phyloP scores from a whole-genome alignment of 2,888 invertebrate genomes.

The Caenorhabditis drosophilae region DNA sequence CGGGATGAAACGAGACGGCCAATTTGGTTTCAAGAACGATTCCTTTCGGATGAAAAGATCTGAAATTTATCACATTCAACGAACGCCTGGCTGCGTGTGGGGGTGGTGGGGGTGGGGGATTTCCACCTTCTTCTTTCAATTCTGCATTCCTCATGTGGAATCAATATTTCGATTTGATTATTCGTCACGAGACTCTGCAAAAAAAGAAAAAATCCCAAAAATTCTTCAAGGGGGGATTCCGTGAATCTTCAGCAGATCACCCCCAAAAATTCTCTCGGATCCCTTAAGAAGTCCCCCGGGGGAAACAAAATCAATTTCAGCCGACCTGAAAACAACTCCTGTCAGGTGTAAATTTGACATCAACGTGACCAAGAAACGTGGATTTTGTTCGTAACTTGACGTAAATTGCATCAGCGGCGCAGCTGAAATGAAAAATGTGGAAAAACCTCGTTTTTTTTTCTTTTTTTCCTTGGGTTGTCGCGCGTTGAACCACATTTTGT shows the following conservation, averaged over 20 bases:
- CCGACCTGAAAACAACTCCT: constrained; percentile 55
- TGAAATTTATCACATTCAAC: constrained; percentile 30
- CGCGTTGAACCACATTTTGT: no score
- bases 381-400: constrained; percentile 58
- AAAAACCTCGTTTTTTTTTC: no score
- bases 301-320: no score
- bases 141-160: constrained; percentile 63
- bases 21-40: constrained; percentile 53
- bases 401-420: constrained; percentile 64
- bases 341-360: constrained; percentile 59
- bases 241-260: no score
- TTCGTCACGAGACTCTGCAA: constrained; percentile 60
- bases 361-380: constrained; percentile 58
- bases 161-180: constrained; percentile 62
- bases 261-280: no score
- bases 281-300: no score
- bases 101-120: not conserved
- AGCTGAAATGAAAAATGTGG: constrained; percentile 48
- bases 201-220: no score
- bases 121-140: constrained; percentile 46
- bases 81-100: not conserved
- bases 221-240: no score
- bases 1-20: constrained; percentile 59
- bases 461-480: no score
- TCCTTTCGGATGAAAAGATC: constrained; percentile 52